Evolutionary conservation across 2,113 vertebrate genomes (phyloP).

Genomic region (Brevimyrus niger): DNA sequence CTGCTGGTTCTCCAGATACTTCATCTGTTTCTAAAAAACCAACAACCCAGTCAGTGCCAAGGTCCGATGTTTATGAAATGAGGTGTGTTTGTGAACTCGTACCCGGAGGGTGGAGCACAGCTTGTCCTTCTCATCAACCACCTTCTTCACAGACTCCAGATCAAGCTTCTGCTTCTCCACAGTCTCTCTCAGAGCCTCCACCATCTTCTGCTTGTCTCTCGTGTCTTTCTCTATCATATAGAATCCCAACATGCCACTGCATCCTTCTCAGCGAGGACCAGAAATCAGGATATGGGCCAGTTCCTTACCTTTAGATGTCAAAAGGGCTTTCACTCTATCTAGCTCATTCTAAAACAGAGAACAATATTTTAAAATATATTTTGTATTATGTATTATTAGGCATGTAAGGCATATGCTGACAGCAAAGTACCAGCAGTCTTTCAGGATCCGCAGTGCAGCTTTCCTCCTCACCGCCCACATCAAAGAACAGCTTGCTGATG

Average conservation of each 20-base stretch:
- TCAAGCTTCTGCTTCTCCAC: conserved; percentile 75
- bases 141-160: conserved; percentile 67
- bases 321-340: conserved; percentile 65
- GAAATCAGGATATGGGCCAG: neutral
- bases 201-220: conserved; percentile 66
- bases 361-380: neutral
- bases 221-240: conserved; percentile 60
- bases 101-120: conserved; percentile 81
- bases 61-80: neutral
- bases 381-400: neutral
- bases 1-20: conserved; percentile 79
- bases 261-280: neutral
- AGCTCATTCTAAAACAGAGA: conserved; percentile 78
- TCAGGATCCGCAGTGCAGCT: conserved; percentile 64
- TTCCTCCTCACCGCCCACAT: conserved; percentile 71
- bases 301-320: conserved; percentile 75
- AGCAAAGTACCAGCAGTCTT: conserved; percentile 71
- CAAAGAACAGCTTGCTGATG: conserved; percentile 86
- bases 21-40: conserved; percentile 82
- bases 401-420: neutral
- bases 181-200: conserved; percentile 68
- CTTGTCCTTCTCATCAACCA: conserved; percentile 73
- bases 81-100: conserved; percentile 18
- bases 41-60: neutral
- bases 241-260: neutral